phyloP scores from a whole-genome alignment of 2,888 invertebrate genomes.

The Labia minor region DNA sequence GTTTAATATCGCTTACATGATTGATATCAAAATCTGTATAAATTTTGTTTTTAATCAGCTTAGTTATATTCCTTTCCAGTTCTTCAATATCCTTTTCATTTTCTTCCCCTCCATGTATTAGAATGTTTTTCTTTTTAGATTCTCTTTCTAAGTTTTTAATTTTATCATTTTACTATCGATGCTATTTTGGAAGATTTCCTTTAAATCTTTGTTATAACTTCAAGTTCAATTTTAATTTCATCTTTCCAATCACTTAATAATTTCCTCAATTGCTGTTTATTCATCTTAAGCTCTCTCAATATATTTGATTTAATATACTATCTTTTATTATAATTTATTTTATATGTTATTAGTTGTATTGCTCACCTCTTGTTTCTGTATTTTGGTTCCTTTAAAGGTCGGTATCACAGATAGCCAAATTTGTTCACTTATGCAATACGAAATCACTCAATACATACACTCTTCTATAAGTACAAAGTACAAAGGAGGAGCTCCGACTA shows the following conservation, averaged over 20 bases:
- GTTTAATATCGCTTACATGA: neutral
- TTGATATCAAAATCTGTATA: neutral
- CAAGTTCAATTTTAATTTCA: neutral
- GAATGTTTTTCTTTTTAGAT: neutral
- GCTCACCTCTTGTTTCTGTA: too few relatives aligned
- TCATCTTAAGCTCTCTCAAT: too few relatives aligned
- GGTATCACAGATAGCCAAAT: too few relatives aligned
- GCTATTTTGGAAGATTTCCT: neutral
- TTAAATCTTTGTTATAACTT: neutral
- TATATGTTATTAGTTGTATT: too few relatives aligned
- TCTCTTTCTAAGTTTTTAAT: neutral
- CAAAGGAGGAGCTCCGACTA: too few relatives aligned
- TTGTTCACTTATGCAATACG: too few relatives aligned
- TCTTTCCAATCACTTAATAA: neutral
- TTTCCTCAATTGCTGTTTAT: neutral
- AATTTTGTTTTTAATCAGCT: neutral
- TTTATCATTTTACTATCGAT: neutral
- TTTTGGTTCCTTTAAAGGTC: too few relatives aligned
- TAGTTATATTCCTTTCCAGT: neutral
- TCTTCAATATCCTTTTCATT: neutral
- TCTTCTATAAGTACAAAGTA: too few relatives aligned
- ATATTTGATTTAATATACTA: too few relatives aligned
- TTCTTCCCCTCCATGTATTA: neutral
- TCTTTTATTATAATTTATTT: too few relatives aligned
- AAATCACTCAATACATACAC: too few relatives aligned